Percentiles rank a stretch among this genome's conserved stretches.
Evolutionary conservation across 1,140 invertebrate genomes (phyloP).

Genomic region (Bombus terrestris): DNA sequence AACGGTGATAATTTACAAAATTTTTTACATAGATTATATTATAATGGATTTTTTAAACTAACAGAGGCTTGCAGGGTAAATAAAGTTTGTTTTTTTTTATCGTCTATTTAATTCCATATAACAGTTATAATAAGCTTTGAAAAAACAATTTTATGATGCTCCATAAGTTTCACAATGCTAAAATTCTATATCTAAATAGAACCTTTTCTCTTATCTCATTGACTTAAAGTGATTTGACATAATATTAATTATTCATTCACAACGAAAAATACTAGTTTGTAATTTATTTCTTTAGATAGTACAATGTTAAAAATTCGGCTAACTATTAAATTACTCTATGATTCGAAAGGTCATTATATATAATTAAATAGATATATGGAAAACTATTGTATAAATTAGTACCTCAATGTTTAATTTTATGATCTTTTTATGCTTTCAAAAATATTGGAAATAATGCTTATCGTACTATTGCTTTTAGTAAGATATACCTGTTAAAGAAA

Average conservation of each 20-base stretch:
- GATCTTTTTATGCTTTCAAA: slow-evolving; percentile 13
- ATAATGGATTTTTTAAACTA: slow-evolving; percentile 13
- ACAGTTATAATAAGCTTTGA: background rate
- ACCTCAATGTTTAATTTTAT: background rate
- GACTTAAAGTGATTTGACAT: background rate
- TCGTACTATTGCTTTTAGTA: slow-evolving; percentile 9
- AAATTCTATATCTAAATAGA: background rate
- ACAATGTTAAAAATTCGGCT: background rate
- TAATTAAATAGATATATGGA: slow-evolving; percentile 8
- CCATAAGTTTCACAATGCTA: background rate
- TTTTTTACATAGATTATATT: slow-evolving; percentile 65
- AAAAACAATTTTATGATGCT: background rate
- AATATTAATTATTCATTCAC: background rate
- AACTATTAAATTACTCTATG: slow-evolving; percentile 4
- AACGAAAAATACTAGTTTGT: background rate
- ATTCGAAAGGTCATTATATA: slow-evolving; percentile 24
- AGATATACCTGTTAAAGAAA: slow-evolving; percentile 9
- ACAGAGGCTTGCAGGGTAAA: slow-evolving; percentile 35
- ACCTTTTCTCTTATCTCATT: background rate
- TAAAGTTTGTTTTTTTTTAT: background rate
- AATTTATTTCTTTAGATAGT: background rate
- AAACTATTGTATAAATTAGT: slow-evolving; percentile 28
- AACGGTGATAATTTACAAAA: slow-evolving; percentile 72
- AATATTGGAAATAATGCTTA: background rate
- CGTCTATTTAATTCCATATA: background rate